Evolutionary conservation across 2,113 vertebrate species (phyloP), one percentile per base, ranked within the genome.

Genomic region (Thinocorus orbignyianus): DNA sequence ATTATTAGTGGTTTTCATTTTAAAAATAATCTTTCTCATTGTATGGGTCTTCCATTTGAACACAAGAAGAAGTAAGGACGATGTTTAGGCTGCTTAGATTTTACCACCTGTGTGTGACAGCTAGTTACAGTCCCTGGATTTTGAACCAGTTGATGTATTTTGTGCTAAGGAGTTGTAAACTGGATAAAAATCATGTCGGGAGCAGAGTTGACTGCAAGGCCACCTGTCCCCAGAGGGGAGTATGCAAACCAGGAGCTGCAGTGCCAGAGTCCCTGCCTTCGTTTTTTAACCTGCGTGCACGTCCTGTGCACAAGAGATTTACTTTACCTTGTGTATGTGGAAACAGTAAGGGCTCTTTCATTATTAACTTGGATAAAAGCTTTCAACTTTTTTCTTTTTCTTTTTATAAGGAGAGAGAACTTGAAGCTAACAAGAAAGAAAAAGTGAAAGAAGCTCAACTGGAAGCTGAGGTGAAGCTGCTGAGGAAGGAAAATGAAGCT

Each of bases 401-500:
- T 83, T 69, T 55, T 58, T 11, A 44, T 24, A 94, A 99, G 99
- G 98, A 99, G 74, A 98, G 98, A 96, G 99, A 99, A 93, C 98
- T 99, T 58, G 98, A 99, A 98, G 98, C 99, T 94, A 99, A 98
- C 95, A 99, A 99, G 97, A 99, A 99, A 97, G 99, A 99, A 97
- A 99, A 99, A 82, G 97, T 99, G 74, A 98, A 98, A 88, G 99
- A 99, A 98, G 98, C 98, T n/a, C 98, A 99, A 81, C 95, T 99
- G 93, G 99, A 99, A 94, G 98, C 98, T 23, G 99, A 99, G 85
- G 98, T 99, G 77, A 99, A 98, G 88, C 97, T 99, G 55, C 97
- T 98, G 68, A 99, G 98, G 93, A 99, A 99, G 78, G 99, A 99
- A 88, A 99, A 99, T 8, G 99, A 99, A 96, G 99, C 99, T 41